Evolutionary conservation across 2,888 invertebrate genomes (phyloP).

Genomic region (Netelia melanura): DNA sequence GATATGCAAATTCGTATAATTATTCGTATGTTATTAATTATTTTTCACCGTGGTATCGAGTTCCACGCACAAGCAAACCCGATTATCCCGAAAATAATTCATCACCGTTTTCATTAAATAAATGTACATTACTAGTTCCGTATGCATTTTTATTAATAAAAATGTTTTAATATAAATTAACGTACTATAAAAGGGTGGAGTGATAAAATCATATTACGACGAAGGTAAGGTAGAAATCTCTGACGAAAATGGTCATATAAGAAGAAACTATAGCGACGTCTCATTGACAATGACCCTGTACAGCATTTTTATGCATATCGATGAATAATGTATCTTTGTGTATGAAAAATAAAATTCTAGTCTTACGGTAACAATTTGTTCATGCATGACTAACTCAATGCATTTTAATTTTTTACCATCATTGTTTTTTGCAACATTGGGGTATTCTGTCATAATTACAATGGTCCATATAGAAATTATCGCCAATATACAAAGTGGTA

Average conservation of each 20-base stretch:
- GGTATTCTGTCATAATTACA: too few species aligned
- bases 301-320: background rate
- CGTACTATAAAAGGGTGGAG: background rate
- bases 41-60: constrained; percentile 1
- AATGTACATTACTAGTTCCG: background rate
- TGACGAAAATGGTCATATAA: background rate
- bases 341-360: too few species aligned
- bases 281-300: background rate
- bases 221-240: constrained; percentile 1
- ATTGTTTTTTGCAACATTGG: too few species aligned
- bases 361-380: too few species aligned
- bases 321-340: too few species aligned
- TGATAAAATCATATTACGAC: background rate
- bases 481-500: too few species aligned
- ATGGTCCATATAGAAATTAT: too few species aligned
- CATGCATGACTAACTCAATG: too few species aligned
- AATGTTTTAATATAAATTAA: background rate
- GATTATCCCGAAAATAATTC: background rate
- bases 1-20: background rate
- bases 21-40: constrained; percentile 1
- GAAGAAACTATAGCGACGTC: background rate
- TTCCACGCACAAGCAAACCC: constrained; percentile 13
- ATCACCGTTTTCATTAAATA: constrained; percentile 11
- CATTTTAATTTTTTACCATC: too few species aligned
- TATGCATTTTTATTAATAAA: constrained; percentile 8